Conservation (phyloP, 1,140 invertebrate species). For the Cydia amplana region DNA sequence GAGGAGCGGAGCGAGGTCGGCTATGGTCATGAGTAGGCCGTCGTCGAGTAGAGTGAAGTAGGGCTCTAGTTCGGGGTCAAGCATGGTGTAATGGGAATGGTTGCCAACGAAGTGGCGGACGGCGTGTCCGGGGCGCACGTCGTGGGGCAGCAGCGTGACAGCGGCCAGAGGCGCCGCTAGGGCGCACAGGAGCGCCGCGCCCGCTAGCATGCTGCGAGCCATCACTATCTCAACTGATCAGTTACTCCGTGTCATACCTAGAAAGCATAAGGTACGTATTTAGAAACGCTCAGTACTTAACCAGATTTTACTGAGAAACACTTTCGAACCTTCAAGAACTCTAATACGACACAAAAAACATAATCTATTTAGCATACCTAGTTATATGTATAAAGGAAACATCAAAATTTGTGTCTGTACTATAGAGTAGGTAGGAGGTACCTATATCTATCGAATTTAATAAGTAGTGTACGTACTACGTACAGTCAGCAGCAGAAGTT, state of each 20-base stretch:
- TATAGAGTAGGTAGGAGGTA: too few relatives aligned
- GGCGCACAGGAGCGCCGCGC: constrained; percentile 56
- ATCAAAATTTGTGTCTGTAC: too few relatives aligned
- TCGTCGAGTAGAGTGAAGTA: constrained; percentile 93
- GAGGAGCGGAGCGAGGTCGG: constrained; percentile 88
- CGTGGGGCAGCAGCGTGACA: constrained; percentile 86
- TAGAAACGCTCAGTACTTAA: not conserved
- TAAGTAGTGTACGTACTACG: too few relatives aligned
- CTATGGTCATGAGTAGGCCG: constrained; percentile 93
- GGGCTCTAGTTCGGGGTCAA: constrained; percentile 88
- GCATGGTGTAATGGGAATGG: constrained; percentile 82
- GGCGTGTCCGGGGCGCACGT: constrained; percentile 91
- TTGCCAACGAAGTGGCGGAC: constrained; percentile 85
- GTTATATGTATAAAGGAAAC: too few relatives aligned
- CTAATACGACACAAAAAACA: too few relatives aligned
- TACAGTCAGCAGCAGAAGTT: too few relatives aligned
- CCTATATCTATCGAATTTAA: too few relatives aligned
- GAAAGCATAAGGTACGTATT: constrained; percentile 35
- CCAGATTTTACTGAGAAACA: not conserved
- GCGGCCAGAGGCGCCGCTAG: constrained; percentile 47
- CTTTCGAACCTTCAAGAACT: not conserved
- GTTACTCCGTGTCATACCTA: constrained; percentile 69
- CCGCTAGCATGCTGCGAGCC: constrained; percentile 63
- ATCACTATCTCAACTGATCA: constrained; percentile 41
- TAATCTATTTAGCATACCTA: not conserved